Conservation (phyloP, 2,113 vertebrate species). For the Pseudorasbora parva region DNA sequence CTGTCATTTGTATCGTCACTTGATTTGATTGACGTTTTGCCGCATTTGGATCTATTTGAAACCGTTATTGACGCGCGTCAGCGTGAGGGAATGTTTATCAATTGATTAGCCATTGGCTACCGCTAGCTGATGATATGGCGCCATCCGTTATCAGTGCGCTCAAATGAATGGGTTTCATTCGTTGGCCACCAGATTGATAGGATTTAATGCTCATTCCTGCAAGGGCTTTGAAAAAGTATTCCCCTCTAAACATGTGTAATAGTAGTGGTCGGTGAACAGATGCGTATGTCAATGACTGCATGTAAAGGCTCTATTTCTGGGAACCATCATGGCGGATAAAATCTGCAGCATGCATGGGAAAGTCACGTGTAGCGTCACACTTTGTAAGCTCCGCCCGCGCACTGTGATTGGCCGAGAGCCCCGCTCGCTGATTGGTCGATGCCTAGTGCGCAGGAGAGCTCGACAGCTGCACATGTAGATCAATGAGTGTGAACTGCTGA, state of each 20-base stretch:
- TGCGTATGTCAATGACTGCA: not conserved
- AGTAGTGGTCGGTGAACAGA: not conserved
- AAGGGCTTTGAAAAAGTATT: rapidly evolving
- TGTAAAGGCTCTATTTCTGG: constrained; percentile 16
- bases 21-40: not conserved
- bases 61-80: not conserved
- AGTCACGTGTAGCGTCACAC: constrained; percentile 66
- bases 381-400: constrained; percentile 48
- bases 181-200: too few relatives aligned
- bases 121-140: constrained; percentile 4
- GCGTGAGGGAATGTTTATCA: not conserved
- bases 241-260: not conserved
- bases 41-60: not conserved
- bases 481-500: not conserved
- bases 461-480: not conserved
- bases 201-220: not conserved
- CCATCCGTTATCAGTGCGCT: not conserved
- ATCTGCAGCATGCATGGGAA: constrained; percentile 31
- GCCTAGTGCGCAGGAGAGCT: not conserved
- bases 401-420: constrained; percentile 63
- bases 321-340: constrained; percentile 14
- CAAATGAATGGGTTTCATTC: not conserved
- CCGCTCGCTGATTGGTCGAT: not conserved
- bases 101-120: constrained; percentile 13
- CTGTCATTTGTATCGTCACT: not conserved